A percentile compares a stretch with the other conserved stretches of the same genome.
Conservation (phyloP, 2,797 vertebrate genomes). For the Bryconaethiops microstoma region DNA sequence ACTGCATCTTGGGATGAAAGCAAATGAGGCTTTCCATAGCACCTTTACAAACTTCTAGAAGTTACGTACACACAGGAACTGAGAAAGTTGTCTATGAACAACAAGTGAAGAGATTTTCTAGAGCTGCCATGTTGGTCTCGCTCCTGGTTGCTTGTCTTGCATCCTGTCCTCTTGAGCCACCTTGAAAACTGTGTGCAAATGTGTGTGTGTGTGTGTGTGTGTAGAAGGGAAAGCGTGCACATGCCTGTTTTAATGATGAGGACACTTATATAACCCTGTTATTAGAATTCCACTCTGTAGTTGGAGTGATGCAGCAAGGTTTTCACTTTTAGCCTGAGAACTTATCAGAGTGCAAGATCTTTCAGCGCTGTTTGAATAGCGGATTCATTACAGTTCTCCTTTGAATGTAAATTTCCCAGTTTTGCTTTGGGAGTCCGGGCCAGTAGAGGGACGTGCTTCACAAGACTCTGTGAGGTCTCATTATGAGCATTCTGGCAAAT, state of each 20-base stretch:
- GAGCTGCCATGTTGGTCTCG: constrained; percentile 4
- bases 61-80: background rate
- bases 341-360: constrained; percentile 16
- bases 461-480: background rate
- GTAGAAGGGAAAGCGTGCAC: constrained; percentile 4
- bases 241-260: constrained; percentile 42
- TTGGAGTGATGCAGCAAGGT: constrained; percentile 25
- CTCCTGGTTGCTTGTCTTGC: constrained; percentile 20
- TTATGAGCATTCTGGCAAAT: background rate
- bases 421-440: background rate
- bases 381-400: background rate
- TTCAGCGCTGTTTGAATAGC: background rate
- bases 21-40: background rate
- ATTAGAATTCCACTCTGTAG: constrained; percentile 33
- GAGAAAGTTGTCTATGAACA: constrained; percentile 12
- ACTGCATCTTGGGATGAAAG: background rate
- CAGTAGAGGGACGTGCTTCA: background rate
- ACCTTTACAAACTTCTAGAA: background rate
- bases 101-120: constrained; percentile 17
- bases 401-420: background rate
- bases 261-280: constrained; percentile 39
- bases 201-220: background rate
- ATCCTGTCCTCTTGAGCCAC: constrained; percentile 26
- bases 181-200: constrained; percentile 5
- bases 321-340: background rate